phyloP scores from a whole-genome alignment of 2,888 invertebrate species.

The Eledona agricola region DNA sequence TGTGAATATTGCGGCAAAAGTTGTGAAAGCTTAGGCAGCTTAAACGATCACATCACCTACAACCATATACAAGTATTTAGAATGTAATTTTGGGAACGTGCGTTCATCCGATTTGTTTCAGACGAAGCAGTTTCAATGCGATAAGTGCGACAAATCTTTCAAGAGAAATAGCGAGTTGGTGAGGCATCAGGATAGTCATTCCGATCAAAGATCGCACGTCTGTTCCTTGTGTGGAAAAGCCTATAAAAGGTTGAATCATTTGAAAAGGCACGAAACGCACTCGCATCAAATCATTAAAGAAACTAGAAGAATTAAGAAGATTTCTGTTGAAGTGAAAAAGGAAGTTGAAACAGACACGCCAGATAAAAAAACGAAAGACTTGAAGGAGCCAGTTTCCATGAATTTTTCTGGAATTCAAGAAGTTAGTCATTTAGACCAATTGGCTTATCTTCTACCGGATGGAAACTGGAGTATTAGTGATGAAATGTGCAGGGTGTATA shows the following conservation, averaged over 20 bases:
- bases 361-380: neutral
- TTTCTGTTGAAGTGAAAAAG: too few species aligned
- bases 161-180: slow-evolving; percentile 58
- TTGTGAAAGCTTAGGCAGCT: slow-evolving; percentile 55
- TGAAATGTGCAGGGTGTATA: slow-evolving; percentile 20
- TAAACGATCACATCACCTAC: slow-evolving; percentile 58
- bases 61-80: slow-evolving; percentile 47
- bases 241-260: slow-evolving; percentile 57
- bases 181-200: slow-evolving; percentile 56
- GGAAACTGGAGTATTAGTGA: slow-evolving; percentile 17
- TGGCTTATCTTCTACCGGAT: slow-evolving; percentile 12
- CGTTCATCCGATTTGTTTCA: slow-evolving; percentile 40
- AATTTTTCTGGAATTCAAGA: slow-evolving; percentile 16
- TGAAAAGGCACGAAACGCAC: slow-evolving; percentile 56
- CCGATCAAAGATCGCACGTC: slow-evolving; percentile 55
- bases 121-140: slow-evolving; percentile 55
- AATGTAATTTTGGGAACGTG: slow-evolving; percentile 11
- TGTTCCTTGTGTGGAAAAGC: slow-evolving; percentile 55
- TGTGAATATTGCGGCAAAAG: slow-evolving; percentile 59
- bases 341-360: slow-evolving; percentile 16
- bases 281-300: slow-evolving; percentile 50
- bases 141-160: slow-evolving; percentile 57
- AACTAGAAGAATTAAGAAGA: slow-evolving; percentile 43
- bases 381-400: slow-evolving; percentile 32
- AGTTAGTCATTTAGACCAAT: slow-evolving; percentile 6